phyloP scores from a whole-genome alignment of 2,888 invertebrate species.

The Mythimna vitellina region DNA sequence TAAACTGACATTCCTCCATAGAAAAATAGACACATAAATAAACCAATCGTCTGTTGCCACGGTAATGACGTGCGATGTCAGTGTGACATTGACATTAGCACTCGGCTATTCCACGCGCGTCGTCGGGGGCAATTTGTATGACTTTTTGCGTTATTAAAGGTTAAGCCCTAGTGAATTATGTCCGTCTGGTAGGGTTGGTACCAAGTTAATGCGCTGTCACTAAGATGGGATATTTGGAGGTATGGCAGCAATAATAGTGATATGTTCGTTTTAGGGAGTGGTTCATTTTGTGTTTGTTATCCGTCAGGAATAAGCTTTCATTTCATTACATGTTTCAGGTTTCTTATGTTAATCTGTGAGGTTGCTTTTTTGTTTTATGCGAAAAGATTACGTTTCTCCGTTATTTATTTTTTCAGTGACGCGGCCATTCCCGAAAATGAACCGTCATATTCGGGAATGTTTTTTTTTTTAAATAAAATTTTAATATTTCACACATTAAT shows the following conservation, averaged over 20 bases:
- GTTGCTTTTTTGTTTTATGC: neutral
- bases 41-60: conserved; percentile 27
- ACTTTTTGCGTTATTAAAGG: conserved; percentile 58
- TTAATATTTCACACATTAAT: too few relatives aligned
- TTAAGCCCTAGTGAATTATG: conserved; percentile 56
- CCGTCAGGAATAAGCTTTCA: neutral
- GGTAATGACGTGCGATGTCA: conserved; percentile 35
- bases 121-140: conserved; percentile 58
- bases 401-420: neutral
- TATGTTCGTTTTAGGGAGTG: conserved; percentile 13
- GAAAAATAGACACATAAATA: conserved; percentile 30
- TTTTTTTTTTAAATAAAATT: too few relatives aligned
- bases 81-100: conserved; percentile 58
- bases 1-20: conserved; percentile 1
- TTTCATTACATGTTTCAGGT: neutral
- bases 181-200: conserved; percentile 51
- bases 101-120: conserved; percentile 36
- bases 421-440: too few relatives aligned
- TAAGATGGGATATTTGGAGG: conserved; percentile 38
- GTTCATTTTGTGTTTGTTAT: conserved; percentile 18
- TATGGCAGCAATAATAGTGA: conserved; percentile 34
- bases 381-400: neutral
- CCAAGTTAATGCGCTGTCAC: conserved; percentile 36
- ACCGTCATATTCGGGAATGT: too few relatives aligned
- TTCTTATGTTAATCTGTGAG: neutral